Evolutionary conservation across 2,113 vertebrate genomes (phyloP), one percentile per base, ranked within the genome.

Genomic region (Fulmarus glacialis): DNA sequence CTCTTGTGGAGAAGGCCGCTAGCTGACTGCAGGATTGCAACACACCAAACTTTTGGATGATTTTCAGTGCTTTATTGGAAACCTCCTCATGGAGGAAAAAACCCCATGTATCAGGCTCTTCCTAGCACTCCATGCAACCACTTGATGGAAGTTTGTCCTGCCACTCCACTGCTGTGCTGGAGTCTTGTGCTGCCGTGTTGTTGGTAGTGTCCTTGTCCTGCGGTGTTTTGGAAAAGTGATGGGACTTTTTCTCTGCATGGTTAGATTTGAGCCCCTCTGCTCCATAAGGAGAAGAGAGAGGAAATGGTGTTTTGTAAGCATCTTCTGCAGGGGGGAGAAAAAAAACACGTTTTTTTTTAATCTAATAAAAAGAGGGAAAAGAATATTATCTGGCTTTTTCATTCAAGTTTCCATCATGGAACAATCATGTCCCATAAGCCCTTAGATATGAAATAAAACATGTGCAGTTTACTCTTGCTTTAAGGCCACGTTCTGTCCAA

Each of bases 91-190:
- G 21, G 17, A 64, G 48, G 17, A 21, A 90, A 95, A 90, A 47
- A 2, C 0, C 5, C 16, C 6, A 4, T 40, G 6, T 59, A 21
- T 73, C 0, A 1, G 18, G 34, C 68, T 89, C 40, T 92, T 88
- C 29, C 45, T 45, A 43, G 8, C 13, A 22, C 26, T 74, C n/a
- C 2, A 2, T 52, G 43, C 18, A 75, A 42, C 9, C 19, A 40
- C 36, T 42, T 10, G 43, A 16, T 59, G 20, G 29, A 55, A 63
- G 29, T 23, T 85, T 60, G 17, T 75, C n/a, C 24, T 79, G 43
- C 9, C 7, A 22, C 21, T 71, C 26, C 8, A 12, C 15, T 55
- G 17, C 40, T 36, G 82, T 67, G 24, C 17, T 90, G n/a, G 17
- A 78, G 15, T 56, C 59, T 66, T 70, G 27, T 42, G 17, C 21